phyloP scores from a whole-genome alignment of 2,113 vertebrate genomes.

The Gnathochromis pfefferi region DNA sequence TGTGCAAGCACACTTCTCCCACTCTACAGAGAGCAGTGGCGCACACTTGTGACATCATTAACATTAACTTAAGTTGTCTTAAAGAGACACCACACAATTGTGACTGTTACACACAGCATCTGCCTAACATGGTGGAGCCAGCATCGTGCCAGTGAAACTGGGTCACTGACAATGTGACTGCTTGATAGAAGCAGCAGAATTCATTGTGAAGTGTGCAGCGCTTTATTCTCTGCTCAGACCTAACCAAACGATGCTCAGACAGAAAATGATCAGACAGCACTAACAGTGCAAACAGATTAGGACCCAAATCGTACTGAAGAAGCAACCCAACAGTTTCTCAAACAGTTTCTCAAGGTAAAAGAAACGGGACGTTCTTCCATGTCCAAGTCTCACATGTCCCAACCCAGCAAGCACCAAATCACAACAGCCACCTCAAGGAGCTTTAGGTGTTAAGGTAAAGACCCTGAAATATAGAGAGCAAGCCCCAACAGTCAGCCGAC shows the following conservation, averaged over 20 bases:
- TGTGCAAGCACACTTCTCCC: not conserved
- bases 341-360: not conserved
- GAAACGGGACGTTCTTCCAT: not conserved
- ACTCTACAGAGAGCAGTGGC: not conserved
- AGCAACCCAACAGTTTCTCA: not conserved
- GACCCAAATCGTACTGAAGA: not conserved
- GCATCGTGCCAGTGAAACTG: not conserved
- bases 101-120: not conserved
- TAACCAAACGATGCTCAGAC: not conserved
- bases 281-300: not conserved
- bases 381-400: not conserved
- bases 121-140: not conserved
- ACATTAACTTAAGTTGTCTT: not conserved
- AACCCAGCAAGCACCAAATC: not conserved
- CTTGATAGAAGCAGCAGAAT: not conserved
- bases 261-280: not conserved
- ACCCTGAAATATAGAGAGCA: not conserved
- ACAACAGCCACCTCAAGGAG: fast-evolving
- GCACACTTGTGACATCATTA: not conserved
- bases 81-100: not conserved
- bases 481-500: not conserved
- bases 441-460: not conserved
- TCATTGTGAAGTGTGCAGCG: fast-evolving
- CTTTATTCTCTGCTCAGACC: fast-evolving
- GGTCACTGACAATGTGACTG: not conserved